Evolutionary conservation across 2,113 vertebrate species (phyloP), one percentile per base, ranked within the genome.

Genomic region (Charina bottae): DNA sequence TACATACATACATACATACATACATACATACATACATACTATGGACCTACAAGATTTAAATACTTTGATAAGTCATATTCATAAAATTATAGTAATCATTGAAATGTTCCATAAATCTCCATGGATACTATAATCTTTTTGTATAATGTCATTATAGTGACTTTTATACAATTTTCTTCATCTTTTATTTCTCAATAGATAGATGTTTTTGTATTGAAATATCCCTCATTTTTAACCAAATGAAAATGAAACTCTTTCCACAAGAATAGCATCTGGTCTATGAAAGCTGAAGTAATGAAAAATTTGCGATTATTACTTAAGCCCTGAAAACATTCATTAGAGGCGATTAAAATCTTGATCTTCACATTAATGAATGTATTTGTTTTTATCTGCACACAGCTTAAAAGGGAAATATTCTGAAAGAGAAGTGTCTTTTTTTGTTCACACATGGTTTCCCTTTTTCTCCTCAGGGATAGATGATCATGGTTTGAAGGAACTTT

Each of bases 371-470:
- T 89, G 91, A 21, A n/a, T 24, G n/a, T 56, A 56, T 85, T 23
- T 84, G 0, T 90, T 0, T 62, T 55, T 93, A 58, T 93, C 53
- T 64, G 72, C 37, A 49, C 88, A 46, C 23, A 55, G 15, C 72
- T 93, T 60, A 92, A 88, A 53, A 91, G 91, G 58, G 95, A 94
- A 86, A 90, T 93, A 68, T 53, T 33, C 21, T 62, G 28, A 85
- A 19, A 19, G 2, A 17, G 84, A 72, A 68, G 2, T 26, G 60
- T 53, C 58, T 62, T 62, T 85, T 64, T 62, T 42, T 59, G 6
- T 85, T 87, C 60, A 33, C 60, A 68, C n/a, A 87, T 33, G 37
- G 55, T 13, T 72, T 85, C 83, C 58, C 58, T n/a, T 90, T 90
- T 85, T 60, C 42, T 42, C 55, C 84, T 42, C 21, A 68, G n/a